These are phyloP conservation scores for Dolichoris vasculosae DNA, from an alignment of 1,140 invertebrate species.

Conservation along the genomic window DNA sequence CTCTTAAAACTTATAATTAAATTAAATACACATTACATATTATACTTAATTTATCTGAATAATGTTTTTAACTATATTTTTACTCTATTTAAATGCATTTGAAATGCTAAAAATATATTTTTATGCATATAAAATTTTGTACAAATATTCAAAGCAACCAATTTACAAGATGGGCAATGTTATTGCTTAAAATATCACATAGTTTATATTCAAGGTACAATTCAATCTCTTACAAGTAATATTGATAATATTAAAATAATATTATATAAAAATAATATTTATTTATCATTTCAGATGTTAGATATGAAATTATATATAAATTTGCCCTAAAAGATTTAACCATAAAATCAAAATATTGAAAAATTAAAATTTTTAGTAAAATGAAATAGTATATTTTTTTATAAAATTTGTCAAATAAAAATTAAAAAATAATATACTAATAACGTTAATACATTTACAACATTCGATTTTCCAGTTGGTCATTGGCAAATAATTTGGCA, in stretches of 20 bases:
- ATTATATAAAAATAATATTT: not conserved
- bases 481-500: too few species aligned
- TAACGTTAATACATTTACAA: not conserved
- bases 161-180: not conserved
- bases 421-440: not conserved
- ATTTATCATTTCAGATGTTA: too few species aligned
- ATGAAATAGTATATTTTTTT: too few species aligned
- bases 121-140: not conserved
- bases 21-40: not conserved
- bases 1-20: not conserved
- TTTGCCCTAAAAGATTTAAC: not conserved
- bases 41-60: too few species aligned
- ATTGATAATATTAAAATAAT: not conserved
- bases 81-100: not conserved
- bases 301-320: not conserved
- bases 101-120: not conserved
- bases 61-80: too few species aligned
- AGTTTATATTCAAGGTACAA: not conserved
- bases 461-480: too few species aligned
- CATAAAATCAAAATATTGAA: too few species aligned
- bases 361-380: too few species aligned
- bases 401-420: not conserved
- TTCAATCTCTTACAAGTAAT: not conserved
- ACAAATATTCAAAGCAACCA: not conserved
- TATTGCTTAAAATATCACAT: constrained; percentile 31